Percentiles rank a stretch among this genome's conserved stretches.
These are phyloP conservation scores for Clinocottus analis DNA, from an alignment of 2,113 vertebrate species.

Conservation along the genomic window DNA sequence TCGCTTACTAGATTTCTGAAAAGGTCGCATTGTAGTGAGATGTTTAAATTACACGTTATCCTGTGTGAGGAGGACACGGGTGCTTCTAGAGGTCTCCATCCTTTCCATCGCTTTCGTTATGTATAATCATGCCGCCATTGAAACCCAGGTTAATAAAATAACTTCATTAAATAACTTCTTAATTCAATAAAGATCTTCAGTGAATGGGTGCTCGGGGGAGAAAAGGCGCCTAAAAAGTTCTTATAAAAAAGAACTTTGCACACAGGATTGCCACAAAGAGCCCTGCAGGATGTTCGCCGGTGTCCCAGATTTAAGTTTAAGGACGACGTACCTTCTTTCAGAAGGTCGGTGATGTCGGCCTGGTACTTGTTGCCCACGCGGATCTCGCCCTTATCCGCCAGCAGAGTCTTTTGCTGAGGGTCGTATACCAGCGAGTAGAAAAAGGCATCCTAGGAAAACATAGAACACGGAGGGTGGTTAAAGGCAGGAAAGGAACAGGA, in stretches of 20 bases:
- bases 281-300: too few relatives aligned
- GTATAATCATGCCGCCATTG: slow-evolving; percentile 38
- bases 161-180: not conserved
- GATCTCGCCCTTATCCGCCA: slow-evolving; percentile 99
- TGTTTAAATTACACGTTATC: not conserved
- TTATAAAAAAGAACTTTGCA: too few relatives aligned
- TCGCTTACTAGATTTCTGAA: not conserved
- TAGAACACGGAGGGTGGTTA: slow-evolving; percentile 31
- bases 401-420: slow-evolving; percentile 96
- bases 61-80: not conserved
- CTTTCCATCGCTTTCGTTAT: slow-evolving; percentile 19
- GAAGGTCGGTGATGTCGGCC: slow-evolving; percentile 95
- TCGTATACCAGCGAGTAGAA: slow-evolving; percentile 99
- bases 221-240: too few relatives aligned
- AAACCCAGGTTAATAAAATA: slow-evolving; percentile 26
- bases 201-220: too few relatives aligned
- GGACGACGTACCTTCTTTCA: slow-evolving; percentile 88
- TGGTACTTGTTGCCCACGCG: slow-evolving; percentile 97
- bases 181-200: not conserved
- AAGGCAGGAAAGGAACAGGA: slow-evolving; percentile 39
- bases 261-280: not conserved
- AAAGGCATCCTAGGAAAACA: slow-evolving; percentile 91
- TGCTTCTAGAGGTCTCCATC: not conserved
- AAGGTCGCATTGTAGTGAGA: not conserved
- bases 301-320: not conserved